Conservation (phyloP, 2,888 invertebrate species). For the Calliopum simillimum region DNA sequence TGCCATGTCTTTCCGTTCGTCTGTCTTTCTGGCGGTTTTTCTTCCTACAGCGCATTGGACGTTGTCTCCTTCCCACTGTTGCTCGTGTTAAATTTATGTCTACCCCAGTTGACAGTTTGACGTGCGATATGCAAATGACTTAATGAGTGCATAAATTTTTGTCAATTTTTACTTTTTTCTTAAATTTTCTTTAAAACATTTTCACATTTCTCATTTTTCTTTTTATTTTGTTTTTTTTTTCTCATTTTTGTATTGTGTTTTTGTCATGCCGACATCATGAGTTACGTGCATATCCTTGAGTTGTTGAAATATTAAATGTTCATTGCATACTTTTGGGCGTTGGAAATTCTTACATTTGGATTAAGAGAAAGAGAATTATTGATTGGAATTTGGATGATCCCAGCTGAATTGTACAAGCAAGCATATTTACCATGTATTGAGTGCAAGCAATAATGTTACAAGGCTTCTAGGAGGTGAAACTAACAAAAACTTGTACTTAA, state of each 20-base stretch:
- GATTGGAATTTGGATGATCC: too few species aligned
- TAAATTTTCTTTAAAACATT: background rate
- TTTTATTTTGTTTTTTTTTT: slow-evolving; percentile 13
- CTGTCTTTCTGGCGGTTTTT: slow-evolving; percentile 1
- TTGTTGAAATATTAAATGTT: too few species aligned
- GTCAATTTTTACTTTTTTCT: slow-evolving; percentile 11
- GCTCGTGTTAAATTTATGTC: slow-evolving; percentile 37
- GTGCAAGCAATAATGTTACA: too few species aligned
- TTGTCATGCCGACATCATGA: background rate
- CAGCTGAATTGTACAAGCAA: too few species aligned
- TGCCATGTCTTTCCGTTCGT: background rate
- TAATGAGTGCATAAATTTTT: slow-evolving; percentile 46
- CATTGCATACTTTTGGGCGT: too few species aligned
- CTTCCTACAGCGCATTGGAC: background rate
- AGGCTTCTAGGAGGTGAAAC: too few species aligned
- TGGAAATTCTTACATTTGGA: too few species aligned
- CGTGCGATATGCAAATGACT: slow-evolving; percentile 48
- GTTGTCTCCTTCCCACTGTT: slow-evolving; percentile 10
- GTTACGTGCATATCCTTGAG: too few species aligned
- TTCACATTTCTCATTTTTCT: slow-evolving; percentile 11
- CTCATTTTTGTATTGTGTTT: slow-evolving; percentile 9
- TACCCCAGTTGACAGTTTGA: slow-evolving; percentile 44
- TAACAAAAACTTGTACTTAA: too few species aligned
- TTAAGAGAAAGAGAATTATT: too few species aligned
- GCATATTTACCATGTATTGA: too few species aligned